Evolutionary conservation across 2,113 vertebrate species (phyloP), one percentile per base, ranked within the genome.

Genomic region (Mesembrinibis cayennensis): DNA sequence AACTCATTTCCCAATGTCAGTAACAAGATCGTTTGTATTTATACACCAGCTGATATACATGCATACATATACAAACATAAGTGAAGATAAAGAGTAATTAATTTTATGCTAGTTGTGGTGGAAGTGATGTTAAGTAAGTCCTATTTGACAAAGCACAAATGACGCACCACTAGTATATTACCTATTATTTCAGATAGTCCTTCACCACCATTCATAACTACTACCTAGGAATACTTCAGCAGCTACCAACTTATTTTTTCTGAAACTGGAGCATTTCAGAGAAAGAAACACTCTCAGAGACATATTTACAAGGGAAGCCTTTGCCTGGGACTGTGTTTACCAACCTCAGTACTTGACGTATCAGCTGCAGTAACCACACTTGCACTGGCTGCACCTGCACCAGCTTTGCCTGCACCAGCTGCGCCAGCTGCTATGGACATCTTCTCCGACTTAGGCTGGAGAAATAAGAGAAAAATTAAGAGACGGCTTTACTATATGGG

Each of bases 361-460:
- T 55, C 92, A 87, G 89, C 42, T 78, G 78, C 55, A 89, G 66
- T 32, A 89, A 19, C 79, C 38, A 69, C 61, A 23, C 34, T 62
- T 23, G 77, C 45, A 20, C 30, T 18, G 1, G 21, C 29, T 25
- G 53, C 45, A 12, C n/a, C 58, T 22, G 77, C 42, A 17, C 26
- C 21, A 3, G 21, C 36, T 26, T 53, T n/a, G 22, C 56, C 30
- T 32, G 50, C 65, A 44, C 11, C 62, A 45, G 81, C 85, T n/a
- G 61, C 49, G 26, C 67, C 72, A 25, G n/a, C 45, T 10, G 29
- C 69, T 15, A 7, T 7, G 8, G 73, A 38, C 16, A 26, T 13
- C 25, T 89, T 91, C 76, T 92, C 73, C 26, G 93, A 17, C 32
- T 95, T 81, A 7, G 61, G 52, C 97, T 97, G 58, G 45, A 94